Evolutionary conservation across 1,140 invertebrate genomes (phyloP).

Genomic region (Pseudomyrmex concolor): DNA sequence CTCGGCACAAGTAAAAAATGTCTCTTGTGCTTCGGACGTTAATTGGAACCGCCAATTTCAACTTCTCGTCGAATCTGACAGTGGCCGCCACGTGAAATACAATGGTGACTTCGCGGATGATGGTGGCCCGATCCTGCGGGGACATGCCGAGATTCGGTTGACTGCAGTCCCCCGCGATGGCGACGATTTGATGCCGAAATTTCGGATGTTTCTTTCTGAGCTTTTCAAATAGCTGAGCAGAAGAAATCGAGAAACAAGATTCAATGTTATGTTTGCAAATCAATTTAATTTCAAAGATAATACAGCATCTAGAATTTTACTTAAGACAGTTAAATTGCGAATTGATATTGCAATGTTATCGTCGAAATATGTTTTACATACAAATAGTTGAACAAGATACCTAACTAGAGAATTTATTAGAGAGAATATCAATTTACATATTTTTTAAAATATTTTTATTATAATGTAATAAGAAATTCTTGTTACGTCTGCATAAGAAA

Average conservation of each 20-base stretch:
- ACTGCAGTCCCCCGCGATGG: conserved; percentile 87
- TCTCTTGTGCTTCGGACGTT: conserved; percentile 89
- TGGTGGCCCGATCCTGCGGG: conserved; percentile 79
- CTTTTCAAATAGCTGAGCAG: conserved; percentile 86
- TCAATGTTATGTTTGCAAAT: no score
- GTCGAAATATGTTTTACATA: background rate
- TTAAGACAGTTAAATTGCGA: no score
- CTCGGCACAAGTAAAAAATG: conserved; percentile 87
- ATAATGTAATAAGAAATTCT: no score
- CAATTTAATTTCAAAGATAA: no score
- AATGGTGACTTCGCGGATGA: conserved; percentile 88
- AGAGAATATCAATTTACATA: no score
- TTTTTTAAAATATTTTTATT: no score
- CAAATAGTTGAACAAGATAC: background rate
- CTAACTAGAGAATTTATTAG: background rate
- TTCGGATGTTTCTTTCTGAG: conserved; percentile 86
- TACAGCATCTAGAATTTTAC: no score
- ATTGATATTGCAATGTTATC: background rate
- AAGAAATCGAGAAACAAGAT: background rate
- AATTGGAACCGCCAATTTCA: conserved; percentile 88
- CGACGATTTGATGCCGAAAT: conserved; percentile 87
- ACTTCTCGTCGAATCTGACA: conserved; percentile 89
- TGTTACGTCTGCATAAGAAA: background rate
- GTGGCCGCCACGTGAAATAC: conserved; percentile 90
- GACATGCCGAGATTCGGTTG: conserved; percentile 84